phyloP scores from a whole-genome alignment of 1,140 invertebrate species.

The Spodoptera litura region DNA sequence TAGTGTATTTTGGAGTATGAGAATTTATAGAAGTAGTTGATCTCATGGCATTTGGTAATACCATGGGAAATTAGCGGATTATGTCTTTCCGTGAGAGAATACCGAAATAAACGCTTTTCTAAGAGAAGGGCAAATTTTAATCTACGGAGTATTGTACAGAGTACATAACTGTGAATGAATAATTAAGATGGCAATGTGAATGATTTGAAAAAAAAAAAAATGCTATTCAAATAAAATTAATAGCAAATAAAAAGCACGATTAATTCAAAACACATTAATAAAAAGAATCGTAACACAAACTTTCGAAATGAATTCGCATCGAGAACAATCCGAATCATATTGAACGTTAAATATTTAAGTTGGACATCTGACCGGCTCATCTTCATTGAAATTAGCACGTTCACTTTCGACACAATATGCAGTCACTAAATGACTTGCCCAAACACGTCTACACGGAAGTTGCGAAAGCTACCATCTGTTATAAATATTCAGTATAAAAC shows the following conservation, averaged over 20 bases:
- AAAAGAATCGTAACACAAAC: neutral
- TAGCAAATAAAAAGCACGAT: no score
- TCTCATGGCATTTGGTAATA: constrained; percentile 28
- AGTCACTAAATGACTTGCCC: constrained; percentile 48
- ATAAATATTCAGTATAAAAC: constrained; percentile 57
- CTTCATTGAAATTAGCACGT: constrained; percentile 10
- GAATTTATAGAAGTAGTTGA: constrained; percentile 17
- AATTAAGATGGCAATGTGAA: neutral
- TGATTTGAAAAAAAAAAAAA: no score
- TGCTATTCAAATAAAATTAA: no score
- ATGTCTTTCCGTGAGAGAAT: constrained; percentile 24
- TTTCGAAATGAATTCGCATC: constrained; percentile 6
- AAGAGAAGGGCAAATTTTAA: neutral
- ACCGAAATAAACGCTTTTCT: constrained; percentile 13
- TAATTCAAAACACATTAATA: no score
- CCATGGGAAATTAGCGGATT: constrained; percentile 19
- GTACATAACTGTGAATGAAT: neutral
- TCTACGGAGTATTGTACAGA: neutral
- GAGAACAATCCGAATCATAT: neutral
- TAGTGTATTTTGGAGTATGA: neutral
- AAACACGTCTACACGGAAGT: constrained; percentile 53
- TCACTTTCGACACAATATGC: constrained; percentile 41
- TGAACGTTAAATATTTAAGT: constrained; percentile 20
- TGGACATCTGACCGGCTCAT: constrained; percentile 19
- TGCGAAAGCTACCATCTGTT: constrained; percentile 52